These are phyloP conservation scores for Himantopus leucocephalus DNA, from an alignment of 2,113 vertebrate species.

Conservation along the genomic window DNA sequence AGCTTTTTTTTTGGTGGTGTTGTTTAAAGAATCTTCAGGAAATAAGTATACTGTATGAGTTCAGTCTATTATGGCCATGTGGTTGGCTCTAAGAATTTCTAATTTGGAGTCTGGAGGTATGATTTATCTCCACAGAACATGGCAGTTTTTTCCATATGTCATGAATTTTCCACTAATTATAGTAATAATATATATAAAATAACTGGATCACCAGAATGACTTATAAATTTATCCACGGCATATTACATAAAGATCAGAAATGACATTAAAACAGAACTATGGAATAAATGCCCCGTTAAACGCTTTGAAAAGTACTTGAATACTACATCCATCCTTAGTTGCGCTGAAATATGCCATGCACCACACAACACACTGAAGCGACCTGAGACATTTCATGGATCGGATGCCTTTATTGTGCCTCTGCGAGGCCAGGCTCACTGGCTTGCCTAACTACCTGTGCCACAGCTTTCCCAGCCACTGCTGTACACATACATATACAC, in stretches of 20 bases:
- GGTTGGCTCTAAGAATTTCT: neutral
- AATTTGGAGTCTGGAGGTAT: neutral
- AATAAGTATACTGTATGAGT: neutral
- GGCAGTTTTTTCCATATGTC: neutral
- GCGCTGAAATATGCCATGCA: accelerated
- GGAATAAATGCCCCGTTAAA: neutral
- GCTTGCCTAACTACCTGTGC: too few relatives aligned
- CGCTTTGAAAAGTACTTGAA: neutral
- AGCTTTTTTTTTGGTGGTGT: neutral
- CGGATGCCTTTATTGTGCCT: neutral
- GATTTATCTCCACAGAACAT: neutral
- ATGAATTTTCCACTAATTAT: neutral
- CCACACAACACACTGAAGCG: neutral
- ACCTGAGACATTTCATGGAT: neutral
- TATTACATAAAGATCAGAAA: neutral
- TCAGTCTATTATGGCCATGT: neutral
- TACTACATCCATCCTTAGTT: neutral
- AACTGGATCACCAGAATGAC: neutral
- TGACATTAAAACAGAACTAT: neutral
- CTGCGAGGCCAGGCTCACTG: accelerated
- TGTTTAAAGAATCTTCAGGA: neutral
- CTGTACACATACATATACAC: accelerated
- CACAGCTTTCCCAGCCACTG: neutral
- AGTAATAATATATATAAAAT: neutral
- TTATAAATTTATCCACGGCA: neutral